A percentile compares a stretch with the other conserved stretches of the same genome.
Evolutionary conservation across 2,797 vertebrate species (phyloP).

Genomic region (Gymnocypris eckloni): DNA sequence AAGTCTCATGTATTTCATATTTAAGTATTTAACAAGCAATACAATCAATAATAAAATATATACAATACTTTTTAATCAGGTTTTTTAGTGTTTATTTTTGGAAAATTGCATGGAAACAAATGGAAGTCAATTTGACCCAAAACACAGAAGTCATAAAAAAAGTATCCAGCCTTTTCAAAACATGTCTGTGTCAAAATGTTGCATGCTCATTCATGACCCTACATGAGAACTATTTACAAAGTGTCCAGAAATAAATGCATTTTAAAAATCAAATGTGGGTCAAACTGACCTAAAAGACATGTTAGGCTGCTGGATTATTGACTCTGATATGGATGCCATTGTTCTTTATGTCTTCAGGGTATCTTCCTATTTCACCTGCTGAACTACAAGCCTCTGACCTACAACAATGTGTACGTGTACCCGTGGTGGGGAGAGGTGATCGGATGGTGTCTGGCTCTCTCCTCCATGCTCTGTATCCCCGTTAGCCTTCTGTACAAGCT

Average conservation of each 20-base stretch:
- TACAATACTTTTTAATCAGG: not conserved
- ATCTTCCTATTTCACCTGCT: constrained; percentile 92
- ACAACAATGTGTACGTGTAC: constrained; percentile 91
- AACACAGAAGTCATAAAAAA: not conserved
- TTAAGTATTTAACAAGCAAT: not conserved
- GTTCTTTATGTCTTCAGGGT: constrained; percentile 69
- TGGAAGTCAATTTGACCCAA: not conserved
- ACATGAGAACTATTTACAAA: not conserved
- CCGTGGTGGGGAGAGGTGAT: constrained; percentile 94
- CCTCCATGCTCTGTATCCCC: constrained; percentile 94
- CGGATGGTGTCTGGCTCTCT: constrained; percentile 88
- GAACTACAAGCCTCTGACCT: constrained; percentile 91
- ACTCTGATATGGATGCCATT: not conserved
- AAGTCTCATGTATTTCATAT: not conserved
- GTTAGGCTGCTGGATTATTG: not conserved
- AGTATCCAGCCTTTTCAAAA: not conserved
- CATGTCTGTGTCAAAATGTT: not conserved
- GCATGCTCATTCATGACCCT: not conserved
- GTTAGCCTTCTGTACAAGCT: constrained; percentile 86
- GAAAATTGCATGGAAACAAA: not conserved
- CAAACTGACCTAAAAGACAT: not conserved
- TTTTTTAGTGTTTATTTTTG: not conserved
- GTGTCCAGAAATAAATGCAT: not conserved
- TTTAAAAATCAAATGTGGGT: not conserved
- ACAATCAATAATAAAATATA: not conserved